These are phyloP conservation scores for Hippoglossus hippoglossus DNA, from an alignment of 2,797 vertebrate genomes.

Conservation along the genomic window DNA sequence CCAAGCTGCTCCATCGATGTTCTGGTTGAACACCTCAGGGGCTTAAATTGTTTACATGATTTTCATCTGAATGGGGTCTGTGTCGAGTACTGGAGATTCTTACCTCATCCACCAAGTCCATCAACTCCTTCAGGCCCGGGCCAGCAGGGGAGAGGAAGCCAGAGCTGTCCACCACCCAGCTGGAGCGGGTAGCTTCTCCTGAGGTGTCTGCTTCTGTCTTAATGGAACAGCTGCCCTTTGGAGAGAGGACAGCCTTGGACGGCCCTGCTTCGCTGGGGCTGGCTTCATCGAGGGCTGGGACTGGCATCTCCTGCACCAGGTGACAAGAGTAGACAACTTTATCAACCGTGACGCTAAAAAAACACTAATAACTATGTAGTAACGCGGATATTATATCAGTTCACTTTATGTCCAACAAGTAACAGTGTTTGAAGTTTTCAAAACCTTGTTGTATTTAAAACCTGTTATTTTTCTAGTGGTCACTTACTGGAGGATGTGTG, in stretches of 20 bases:
- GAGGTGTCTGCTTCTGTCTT: constrained; percentile 58
- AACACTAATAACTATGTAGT: background rate
- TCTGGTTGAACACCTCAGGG: no score
- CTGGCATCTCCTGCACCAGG: constrained; percentile 51
- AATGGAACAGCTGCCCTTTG: constrained; percentile 66
- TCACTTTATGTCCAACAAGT: no score
- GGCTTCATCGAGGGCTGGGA: constrained; percentile 20
- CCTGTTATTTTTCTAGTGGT: background rate
- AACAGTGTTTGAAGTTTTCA: background rate
- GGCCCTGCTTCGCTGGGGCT: constrained; percentile 36
- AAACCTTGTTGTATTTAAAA: background rate
- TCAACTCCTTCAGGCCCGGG: constrained; percentile 89
- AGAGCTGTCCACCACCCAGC: constrained; percentile 92
- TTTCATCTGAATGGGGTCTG: no score
- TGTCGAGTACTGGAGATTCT: constrained; percentile 32
- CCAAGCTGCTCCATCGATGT: constrained; percentile 88
- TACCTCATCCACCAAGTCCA: constrained; percentile 96
- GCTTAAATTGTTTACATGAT: no score
- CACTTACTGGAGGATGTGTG: constrained; percentile 56
- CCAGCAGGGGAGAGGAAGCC: constrained; percentile 89
- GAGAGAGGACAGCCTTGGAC: constrained; percentile 50
- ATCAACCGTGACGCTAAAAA: background rate
- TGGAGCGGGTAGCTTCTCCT: constrained; percentile 76
- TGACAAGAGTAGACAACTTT: background rate
- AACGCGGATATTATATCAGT: background rate